phyloP scores from a whole-genome alignment of 2,797 vertebrate genomes.

The Macroramphosus scolopax region DNA sequence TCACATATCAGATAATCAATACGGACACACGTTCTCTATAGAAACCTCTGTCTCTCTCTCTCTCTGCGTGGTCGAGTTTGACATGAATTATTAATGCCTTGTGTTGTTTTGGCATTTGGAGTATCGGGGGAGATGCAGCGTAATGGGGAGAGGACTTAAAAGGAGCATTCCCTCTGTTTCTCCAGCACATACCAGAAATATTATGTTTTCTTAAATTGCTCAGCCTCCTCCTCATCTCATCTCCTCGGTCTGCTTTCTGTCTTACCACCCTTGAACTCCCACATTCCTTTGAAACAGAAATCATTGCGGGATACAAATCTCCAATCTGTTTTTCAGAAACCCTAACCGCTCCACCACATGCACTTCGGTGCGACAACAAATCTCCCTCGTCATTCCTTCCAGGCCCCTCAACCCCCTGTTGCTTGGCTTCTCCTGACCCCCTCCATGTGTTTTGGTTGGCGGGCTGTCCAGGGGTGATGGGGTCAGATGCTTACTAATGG shows the following conservation, averaged over 20 bases:
- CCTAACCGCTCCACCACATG: neutral
- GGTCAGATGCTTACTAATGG: constrained; percentile 80
- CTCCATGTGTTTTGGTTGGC: constrained; percentile 52
- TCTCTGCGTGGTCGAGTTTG: constrained; percentile 31
- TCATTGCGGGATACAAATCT: neutral
- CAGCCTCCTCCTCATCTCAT: constrained; percentile 5
- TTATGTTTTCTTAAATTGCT: constrained; percentile 4
- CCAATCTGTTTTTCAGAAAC: no score
- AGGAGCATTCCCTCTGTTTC: constrained; percentile 18
- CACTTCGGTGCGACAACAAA: constrained; percentile 9
- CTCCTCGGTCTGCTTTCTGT: no score
- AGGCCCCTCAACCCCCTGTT: constrained; percentile 20
- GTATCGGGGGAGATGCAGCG: constrained; percentile 50
- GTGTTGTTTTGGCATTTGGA: constrained; percentile 59
- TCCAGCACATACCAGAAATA: constrained; percentile 16
- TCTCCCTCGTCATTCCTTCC: constrained; percentile 18
- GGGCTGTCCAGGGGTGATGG: constrained; percentile 57
- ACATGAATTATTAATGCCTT: constrained; percentile 64
- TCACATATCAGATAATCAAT: constrained; percentile 10
- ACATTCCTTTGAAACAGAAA: constrained; percentile 9
- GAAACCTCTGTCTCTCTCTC: constrained; percentile 30
- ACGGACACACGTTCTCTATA: constrained; percentile 15
- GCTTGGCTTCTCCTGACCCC: constrained; percentile 37
- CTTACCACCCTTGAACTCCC: constrained; percentile 10
- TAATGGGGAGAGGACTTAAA: constrained; percentile 47